These are phyloP conservation scores for Littorina saxatilis DNA, from an alignment of 1,140 invertebrate genomes.

Conservation along the genomic window DNA sequence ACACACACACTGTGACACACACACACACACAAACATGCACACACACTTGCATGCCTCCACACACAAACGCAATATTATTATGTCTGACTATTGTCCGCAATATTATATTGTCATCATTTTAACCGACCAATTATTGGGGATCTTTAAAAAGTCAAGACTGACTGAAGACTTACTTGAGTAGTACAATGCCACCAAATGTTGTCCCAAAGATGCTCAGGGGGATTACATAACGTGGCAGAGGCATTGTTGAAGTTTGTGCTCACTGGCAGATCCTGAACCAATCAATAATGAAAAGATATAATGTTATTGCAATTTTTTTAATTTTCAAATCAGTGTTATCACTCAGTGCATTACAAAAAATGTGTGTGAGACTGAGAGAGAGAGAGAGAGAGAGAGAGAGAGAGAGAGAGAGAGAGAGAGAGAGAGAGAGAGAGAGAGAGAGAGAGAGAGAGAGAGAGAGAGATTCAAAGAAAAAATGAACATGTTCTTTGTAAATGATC, in stretches of 20 bases:
- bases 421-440: not conserved
- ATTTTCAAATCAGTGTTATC: not conserved
- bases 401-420: not conserved
- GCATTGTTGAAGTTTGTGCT: not conserved
- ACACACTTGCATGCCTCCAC: too few species aligned
- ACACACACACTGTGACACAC: too few species aligned
- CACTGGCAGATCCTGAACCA: too few species aligned
- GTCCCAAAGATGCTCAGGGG: not conserved
- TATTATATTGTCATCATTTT: too few species aligned
- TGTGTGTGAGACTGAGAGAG: too few species aligned
- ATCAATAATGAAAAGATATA: too few species aligned
- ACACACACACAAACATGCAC: too few species aligned
- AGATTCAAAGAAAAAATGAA: not conserved
- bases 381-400: too few species aligned
- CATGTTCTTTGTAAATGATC: not conserved
- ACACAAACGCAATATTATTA: too few species aligned
- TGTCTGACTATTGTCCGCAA: too few species aligned
- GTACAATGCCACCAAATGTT: not conserved
- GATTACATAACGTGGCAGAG: not conserved
- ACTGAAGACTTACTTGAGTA: slow-evolving; percentile 8
- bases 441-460: not conserved
- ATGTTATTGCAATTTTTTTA: not conserved
- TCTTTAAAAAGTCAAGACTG: too few species aligned
- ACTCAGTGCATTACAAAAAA: not conserved
- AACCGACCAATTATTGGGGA: too few species aligned